Evolutionary conservation across 2,113 vertebrate genomes (phyloP).

Genomic region (Ceyx margarethae): DNA sequence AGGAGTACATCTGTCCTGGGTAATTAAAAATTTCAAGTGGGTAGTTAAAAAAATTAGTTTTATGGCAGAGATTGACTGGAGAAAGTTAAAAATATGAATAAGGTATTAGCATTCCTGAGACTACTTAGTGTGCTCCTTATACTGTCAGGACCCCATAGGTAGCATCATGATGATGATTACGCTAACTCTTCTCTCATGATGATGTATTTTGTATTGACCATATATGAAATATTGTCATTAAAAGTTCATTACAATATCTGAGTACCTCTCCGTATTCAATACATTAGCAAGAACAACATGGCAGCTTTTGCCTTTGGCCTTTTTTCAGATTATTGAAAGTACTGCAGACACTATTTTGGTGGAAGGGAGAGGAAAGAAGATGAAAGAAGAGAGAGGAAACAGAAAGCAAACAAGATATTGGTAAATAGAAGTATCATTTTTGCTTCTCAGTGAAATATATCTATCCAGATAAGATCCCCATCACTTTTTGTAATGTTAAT

Average conservation of each 20-base stretch:
- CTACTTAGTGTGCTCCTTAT: not conserved
- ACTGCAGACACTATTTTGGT: not conserved
- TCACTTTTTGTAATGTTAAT: not conserved
- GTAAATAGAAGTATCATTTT: not conserved
- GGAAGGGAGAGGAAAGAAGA: not conserved
- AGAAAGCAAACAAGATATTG: not conserved
- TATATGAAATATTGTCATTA: not conserved
- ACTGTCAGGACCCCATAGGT: not conserved
- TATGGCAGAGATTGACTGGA: fast-evolving
- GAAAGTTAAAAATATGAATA: not conserved
- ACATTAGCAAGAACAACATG: not conserved
- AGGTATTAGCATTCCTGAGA: not conserved
- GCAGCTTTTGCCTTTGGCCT: not conserved
- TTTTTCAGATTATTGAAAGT: not conserved
- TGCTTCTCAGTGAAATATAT: not conserved
- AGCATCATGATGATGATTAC: not conserved
- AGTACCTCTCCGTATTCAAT: not conserved
- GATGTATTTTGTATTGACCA: not conserved
- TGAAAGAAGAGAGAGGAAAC: too few relatives aligned
- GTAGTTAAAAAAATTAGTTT: not conserved
- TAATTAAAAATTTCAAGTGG: not conserved
- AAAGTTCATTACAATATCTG: not conserved
- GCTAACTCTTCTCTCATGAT: not conserved
- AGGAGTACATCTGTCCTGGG: not conserved
- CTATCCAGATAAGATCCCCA: not conserved